A percentile compares a stretch with the other conserved stretches of the same genome.
These are phyloP conservation scores for Ciconia stormi DNA, from an alignment of 2,113 vertebrate genomes.

Conservation along the genomic window DNA sequence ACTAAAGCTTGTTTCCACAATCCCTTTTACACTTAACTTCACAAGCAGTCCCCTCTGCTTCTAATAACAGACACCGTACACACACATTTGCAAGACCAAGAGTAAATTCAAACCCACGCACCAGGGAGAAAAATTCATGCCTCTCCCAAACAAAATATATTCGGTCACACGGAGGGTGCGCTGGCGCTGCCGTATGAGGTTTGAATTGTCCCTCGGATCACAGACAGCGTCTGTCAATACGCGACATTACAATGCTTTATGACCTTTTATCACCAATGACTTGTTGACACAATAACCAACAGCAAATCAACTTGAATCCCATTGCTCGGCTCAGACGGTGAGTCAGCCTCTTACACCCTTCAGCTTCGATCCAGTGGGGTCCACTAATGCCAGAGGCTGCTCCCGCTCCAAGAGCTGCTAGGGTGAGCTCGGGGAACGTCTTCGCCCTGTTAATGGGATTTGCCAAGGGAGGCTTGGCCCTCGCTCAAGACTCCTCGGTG, in stretches of 20 bases:
- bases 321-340: slow-evolving; percentile 19
- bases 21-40: neutral
- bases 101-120: neutral
- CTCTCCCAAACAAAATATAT: neutral
- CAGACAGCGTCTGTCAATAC: slow-evolving; percentile 3
- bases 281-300: slow-evolving; percentile 55
- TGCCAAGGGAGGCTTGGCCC: neutral
- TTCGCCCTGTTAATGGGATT: rapidly evolving
- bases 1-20: neutral
- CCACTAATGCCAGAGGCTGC: neutral
- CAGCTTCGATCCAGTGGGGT: neutral
- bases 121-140: neutral
- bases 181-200: rapidly evolving
- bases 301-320: slow-evolving; percentile 59
- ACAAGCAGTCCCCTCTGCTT: neutral
- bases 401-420: rapidly evolving
- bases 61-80: rapidly evolving
- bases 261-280: slow-evolving; percentile 46
- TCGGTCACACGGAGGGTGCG: neutral
- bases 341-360: slow-evolving; percentile 33
- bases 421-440: neutral
- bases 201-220: neutral
- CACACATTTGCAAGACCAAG: neutral
- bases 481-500: neutral
- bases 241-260: slow-evolving; percentile 36